Evolutionary conservation across 2,888 invertebrate species (phyloP), one percentile per base, ranked within the genome.

Genomic region (Zaprionus bogoriensis): DNA sequence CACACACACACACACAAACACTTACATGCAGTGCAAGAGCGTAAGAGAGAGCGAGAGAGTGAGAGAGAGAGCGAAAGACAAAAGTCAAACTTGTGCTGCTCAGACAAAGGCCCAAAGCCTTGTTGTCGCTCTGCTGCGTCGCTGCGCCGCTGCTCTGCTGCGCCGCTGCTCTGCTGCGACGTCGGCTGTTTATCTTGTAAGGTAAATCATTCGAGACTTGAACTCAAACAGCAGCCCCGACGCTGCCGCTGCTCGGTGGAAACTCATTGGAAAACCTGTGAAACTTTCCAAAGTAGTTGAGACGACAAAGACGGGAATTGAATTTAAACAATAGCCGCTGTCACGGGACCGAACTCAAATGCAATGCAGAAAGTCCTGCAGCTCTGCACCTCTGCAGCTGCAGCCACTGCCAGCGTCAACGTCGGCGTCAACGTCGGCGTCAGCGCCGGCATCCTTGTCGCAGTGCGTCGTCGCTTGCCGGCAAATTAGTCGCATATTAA

Each of bases 131-230:
- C 27, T 12, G 17, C 30, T 22, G 38, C 42, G n/a, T n/a, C n/a
- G n/a, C n/a, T n/a, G n/a, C 2, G 1, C 6, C 5, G 32, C 17
- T 9, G 22, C 14, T 36, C 41, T 46, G 14, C 10, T 38, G 23
- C 19, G 46, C 28, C 25, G 36, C 47, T 20, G 9, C 48, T 32
- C 30, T 9, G 60, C 39, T n/a, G n/a, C 44, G 30, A 7, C 67
- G 52, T 44, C 53, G 70, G 67, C 73, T 83, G 86, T 83, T 84
- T 83, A 81, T 87, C 87, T 79, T 84, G 83, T 70, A 75, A 77
- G 75, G 83, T 87, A 85, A 84, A 87, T 84, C 87, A 84, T 87
- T 82, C 75, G 86, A 82, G 83, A 84, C 87, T 79, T 75, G 75
- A 87, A 83, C 85, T 81, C 85, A 87, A 87, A 87, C 85, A 83